Evolutionary conservation across 2,888 invertebrate species (phyloP).

Genomic region (Sinohyriopsis cumingii): DNA sequence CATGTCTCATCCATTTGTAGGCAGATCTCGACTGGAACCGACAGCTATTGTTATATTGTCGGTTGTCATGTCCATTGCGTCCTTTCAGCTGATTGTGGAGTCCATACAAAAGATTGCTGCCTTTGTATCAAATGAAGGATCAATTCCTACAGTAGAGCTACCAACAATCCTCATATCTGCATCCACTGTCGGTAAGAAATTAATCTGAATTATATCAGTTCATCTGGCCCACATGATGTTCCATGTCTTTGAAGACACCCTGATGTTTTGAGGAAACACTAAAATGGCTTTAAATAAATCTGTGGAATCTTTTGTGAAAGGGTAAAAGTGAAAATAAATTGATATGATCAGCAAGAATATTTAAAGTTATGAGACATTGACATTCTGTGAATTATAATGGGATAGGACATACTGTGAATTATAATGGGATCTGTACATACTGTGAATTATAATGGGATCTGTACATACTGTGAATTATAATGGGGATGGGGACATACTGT

Average conservation of each 20-base stretch:
- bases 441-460: too few species aligned
- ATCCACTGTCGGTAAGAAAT: conserved; percentile 57
- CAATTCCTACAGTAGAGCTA: conserved; percentile 52
- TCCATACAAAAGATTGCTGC: conserved; percentile 66
- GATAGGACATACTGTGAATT: too few species aligned
- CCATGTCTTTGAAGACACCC: not conserved
- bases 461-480: too few species aligned
- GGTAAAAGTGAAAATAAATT: too few species aligned
- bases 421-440: too few species aligned
- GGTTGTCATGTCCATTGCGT: conserved; percentile 73
- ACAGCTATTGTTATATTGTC: conserved; percentile 72
- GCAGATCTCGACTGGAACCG: conserved; percentile 72
- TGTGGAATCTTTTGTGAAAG: too few species aligned
- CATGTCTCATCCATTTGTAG: conserved; percentile 28
- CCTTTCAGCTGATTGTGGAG: conserved; percentile 71
- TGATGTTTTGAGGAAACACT: not conserved
- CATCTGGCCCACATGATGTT: not conserved
- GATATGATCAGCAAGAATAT: too few species aligned
- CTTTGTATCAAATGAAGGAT: conserved; percentile 42
- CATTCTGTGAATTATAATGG: too few species aligned
- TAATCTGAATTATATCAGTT: not conserved
- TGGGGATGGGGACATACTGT: too few species aligned
- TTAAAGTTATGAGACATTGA: too few species aligned
- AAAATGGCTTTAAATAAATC: too few species aligned
- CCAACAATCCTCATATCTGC: conserved; percentile 60